Conservation (phyloP, 2,888 invertebrate species). For the Himalopsyche tibetana region DNA sequence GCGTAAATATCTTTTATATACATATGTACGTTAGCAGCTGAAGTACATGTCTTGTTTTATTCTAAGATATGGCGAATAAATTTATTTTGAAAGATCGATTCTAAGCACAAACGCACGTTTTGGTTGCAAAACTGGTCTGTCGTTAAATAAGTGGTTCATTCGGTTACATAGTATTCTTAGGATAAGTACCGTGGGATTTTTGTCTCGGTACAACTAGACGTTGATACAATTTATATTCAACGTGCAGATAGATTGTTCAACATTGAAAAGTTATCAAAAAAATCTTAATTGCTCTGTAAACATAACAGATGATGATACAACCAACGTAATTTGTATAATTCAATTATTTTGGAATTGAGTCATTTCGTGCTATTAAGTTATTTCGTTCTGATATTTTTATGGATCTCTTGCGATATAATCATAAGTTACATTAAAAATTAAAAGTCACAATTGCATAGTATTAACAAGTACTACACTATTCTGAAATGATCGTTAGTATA, state of each 20-base stretch:
- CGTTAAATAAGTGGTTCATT: slow-evolving; percentile 32
- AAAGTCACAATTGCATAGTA: no score
- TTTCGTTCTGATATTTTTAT: no score
- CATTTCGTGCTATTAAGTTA: no score
- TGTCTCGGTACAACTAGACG: neutral
- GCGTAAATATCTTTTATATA: no score
- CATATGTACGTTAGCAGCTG: no score
- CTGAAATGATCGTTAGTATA: no score
- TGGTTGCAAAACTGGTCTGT: neutral
- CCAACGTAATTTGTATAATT: neutral
- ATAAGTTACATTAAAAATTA: no score
- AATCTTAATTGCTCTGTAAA: neutral
- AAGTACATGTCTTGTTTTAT: no score
- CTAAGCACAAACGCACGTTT: neutral
- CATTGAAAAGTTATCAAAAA: neutral
- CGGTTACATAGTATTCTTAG: neutral
- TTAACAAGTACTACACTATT: no score
- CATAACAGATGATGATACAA: neutral
- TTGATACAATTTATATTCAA: slow-evolving; percentile 7
- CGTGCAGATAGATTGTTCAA: slow-evolving; percentile 9
- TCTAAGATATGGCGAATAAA: no score
- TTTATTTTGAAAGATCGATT: slow-evolving; percentile 6
- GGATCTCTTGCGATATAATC: no score
- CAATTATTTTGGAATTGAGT: neutral
- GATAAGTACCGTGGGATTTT: slow-evolving; percentile 35